Percentiles rank a stretch among this genome's conserved stretches.
These are phyloP conservation scores for Halcyon badia DNA, from an alignment of 2,797 vertebrate species.

Conservation along the genomic window DNA sequence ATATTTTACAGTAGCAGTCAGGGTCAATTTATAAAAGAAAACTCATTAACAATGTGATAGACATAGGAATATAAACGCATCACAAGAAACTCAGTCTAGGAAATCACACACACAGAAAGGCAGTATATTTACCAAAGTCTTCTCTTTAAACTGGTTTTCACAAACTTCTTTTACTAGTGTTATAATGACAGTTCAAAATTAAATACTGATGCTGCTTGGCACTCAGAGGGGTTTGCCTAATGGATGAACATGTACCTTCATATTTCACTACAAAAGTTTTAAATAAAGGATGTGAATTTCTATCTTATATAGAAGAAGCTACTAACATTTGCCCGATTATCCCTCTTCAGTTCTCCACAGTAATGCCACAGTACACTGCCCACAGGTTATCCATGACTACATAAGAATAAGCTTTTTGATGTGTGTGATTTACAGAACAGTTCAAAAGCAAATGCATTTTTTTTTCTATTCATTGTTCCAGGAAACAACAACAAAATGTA, in stretches of 20 bases:
- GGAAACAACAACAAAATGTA: neutral
- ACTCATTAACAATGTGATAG: constrained; percentile 31
- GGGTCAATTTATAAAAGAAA: constrained; percentile 44
- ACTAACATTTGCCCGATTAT: neutral
- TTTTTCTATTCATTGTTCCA: neutral
- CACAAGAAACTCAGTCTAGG: neutral
- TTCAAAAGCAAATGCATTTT: neutral
- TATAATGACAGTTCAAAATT: constrained; percentile 9
- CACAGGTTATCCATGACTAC: accelerated
- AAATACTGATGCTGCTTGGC: neutral
- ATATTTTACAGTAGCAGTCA: constrained; percentile 5
- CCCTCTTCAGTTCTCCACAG: neutral
- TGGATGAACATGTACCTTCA: neutral
- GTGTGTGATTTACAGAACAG: neutral
- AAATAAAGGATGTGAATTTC: neutral
- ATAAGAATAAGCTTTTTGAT: neutral
- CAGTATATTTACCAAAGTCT: neutral
- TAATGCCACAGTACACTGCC: neutral
- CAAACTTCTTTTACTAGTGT: neutral
- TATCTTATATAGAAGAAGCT: neutral
- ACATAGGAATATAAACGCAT: constrained; percentile 22
- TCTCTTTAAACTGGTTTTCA: neutral
- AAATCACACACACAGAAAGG: neutral
- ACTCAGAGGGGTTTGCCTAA: neutral
- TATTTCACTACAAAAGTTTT: neutral